Base-by-base conservation (phyloP, 2,113 vertebrate species). In the Psettodes erumei region DNA sequence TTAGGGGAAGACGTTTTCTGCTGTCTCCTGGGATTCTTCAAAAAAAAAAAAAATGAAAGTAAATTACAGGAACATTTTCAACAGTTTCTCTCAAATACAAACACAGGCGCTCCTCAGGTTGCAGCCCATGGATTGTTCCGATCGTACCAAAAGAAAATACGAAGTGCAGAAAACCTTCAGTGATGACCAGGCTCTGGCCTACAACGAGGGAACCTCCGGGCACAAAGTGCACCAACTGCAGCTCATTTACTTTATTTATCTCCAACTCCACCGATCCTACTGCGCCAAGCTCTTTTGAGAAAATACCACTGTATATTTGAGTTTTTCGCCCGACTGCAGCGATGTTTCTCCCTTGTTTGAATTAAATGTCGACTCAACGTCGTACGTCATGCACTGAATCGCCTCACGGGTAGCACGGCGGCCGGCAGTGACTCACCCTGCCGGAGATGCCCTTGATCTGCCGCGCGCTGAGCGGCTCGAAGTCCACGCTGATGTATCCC, bases 401-500 rank as follows among this genome's bases (percentile, higher is more conserved):
- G n/a, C n/a, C n/a, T n/a, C n/a, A n/a, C n/a, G n/a, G n/a, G n/a
- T n/a, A n/a, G n/a, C n/a, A n/a, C n/a, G n/a, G n/a, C n/a, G n/a
- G n/a, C n/a, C n/a, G n/a, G n/a, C n/a, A n/a, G n/a, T n/a, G n/a
- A 92, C 97, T 93, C 80, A 99, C 98, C 95, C 96, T 94, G 90
- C 96, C 98, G 42, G 98, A 99, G 92, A 99, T 99, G 71, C 98
- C 98, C 83, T 97, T 96, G 75, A 93, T 94, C 2, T 93, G 94
- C 78, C 97, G 97, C 74, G 98, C 96, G 78, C 98, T 99, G 86
- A 99, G 96, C 2, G 98, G 98, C 83, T 99, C 97, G 66, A 99
- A 99, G 93, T 99, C 98, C 88, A 99, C 98, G 11, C 96, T 96
- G 59, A 99, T 97, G 91, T 98, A 99, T 59, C 98, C 98, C 83